Evolutionary conservation across 2,797 vertebrate genomes (phyloP), one percentile per base, ranked within the genome.

Genomic region (Diceros bicornis): DNA sequence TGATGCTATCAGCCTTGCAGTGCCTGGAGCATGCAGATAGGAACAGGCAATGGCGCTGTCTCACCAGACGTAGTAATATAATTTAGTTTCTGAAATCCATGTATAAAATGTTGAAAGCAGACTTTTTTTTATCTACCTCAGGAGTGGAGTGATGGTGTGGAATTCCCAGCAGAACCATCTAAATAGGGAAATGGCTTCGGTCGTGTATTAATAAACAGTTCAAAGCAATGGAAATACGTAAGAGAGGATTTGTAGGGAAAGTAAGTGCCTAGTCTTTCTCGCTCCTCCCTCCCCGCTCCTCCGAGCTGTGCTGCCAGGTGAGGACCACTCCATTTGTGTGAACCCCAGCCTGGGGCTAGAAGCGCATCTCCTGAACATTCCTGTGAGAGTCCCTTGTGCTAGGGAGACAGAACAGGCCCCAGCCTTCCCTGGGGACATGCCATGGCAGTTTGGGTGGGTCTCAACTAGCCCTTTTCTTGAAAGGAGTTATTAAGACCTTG

Each of bases 71-170:
- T 29, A 96, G 82, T 98, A 98, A 98, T 95, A 92, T 89, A 98
- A 98, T 96, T 98, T 98, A 97, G 96, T 98, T 98, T 98, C 94
- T 98, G 95, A 98, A 97, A 89, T 97, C 72, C 97, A 97, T 98
- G 98, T 94, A 98, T 64, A 95, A 98, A 97, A 84, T 61, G 57
- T 94, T 90, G 89, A 98, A 97, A 98, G 96, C 95, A 96, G 94
- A 93, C 86, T 27, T 92, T 97, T 98, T 98, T 91, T 86, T 91
- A 96, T 98, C 84, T 89, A 92, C 74, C 87, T 96, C 92, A 92
- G 92, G 92, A 85, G 57, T 71, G 52, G 81, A 21, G 20, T 68
- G 44, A 71, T 85, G 69, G 89, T 62, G 52, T 83, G 66, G 69
- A 96, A 93, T 98, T 98, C 96, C 96, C 98, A 98, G 97, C 47